Conservation (phyloP, 2,797 vertebrate genomes). For the Neostethus bicornis region DNA sequence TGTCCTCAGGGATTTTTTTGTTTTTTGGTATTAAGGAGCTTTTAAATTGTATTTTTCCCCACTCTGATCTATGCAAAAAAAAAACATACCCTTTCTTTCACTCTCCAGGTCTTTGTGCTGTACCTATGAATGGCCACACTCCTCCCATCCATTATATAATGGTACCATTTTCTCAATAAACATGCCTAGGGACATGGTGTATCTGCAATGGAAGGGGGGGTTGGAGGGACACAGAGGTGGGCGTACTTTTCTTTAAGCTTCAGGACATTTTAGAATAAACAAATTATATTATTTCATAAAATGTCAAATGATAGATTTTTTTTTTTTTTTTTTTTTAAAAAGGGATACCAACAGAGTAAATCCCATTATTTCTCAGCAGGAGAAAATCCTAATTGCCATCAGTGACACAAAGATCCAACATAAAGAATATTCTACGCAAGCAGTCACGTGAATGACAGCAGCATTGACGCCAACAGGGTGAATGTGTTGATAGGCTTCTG, state of each 20-base stretch:
- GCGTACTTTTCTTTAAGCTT: background rate
- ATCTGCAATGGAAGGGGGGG: background rate
- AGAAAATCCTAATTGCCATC: conserved; percentile 34
- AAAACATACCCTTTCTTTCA: background rate
- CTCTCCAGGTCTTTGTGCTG: conserved; percentile 27
- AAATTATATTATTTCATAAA: background rate
- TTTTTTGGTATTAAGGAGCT: background rate
- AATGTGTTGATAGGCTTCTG: conserved; percentile 14
- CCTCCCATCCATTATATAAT: conserved; percentile 58
- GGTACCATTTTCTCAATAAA: conserved; percentile 58
- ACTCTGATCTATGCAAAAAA: conserved; percentile 3
- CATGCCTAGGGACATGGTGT: conserved; percentile 10
- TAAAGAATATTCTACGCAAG: conserved; percentile 48
- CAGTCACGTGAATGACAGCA: conserved; percentile 37
- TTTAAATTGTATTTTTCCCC: conserved; percentile 23
- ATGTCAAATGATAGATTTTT: background rate
- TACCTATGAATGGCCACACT: conserved; percentile 57
- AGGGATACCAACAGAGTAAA: background rate
- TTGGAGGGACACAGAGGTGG: background rate
- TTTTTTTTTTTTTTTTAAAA: too few relatives aligned
- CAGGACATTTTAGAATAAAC: background rate
- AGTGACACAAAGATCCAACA: conserved; percentile 30
- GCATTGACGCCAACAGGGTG: conserved; percentile 29
- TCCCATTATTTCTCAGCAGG: conserved; percentile 26
- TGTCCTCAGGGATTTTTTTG: too few relatives aligned